Base-by-base conservation (phyloP, 2,797 vertebrate species). In the Thunnus albacares region DNA sequence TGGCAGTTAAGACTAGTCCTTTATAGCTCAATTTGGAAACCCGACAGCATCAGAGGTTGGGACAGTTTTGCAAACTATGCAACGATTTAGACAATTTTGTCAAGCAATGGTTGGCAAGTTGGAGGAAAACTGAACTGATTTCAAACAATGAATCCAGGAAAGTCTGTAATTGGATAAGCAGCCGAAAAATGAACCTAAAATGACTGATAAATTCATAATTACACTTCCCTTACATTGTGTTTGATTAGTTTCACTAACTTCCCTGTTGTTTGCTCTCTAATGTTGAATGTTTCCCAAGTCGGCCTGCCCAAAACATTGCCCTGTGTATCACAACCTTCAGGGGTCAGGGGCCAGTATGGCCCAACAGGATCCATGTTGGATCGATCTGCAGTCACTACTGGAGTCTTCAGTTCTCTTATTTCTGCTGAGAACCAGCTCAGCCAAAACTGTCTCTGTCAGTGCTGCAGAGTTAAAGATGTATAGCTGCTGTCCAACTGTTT, bases 351-450 rank as follows among this genome's bases (percentile, higher is more conserved):
- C 96, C 96, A 96, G 85, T 96, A 95, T 97, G 96, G 97, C 97
- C 96, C 96, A 95, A 96, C 97, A 94, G 94, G 96, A 96, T 96
- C 96, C 95, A 95, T 93, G 94, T 93, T 90, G 93, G 91, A 95
- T 95, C 82, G 12, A 92, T 94, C 93, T 96, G 96, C 96, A 96
- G 95, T 97, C 95, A 95, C 95, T 96, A 96, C 90, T 92, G 92
- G 91, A 94, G 89, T 93, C 87, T 89, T 90, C 81, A 91, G 81
- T 90, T 92, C 75, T 88, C 95, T 94, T 51, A 93, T 94, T 95
- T 95, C 95, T 96, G 97, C 96, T 96, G 97, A 98, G 98, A 97
- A 96, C 98, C 98, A 97, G 98, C 97, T 97, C 97, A 96, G 95
- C 93, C 67, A 64, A 87, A 80, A 61, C 45, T 47, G 73, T 80